A percentile compares a stretch with the other conserved stretches of the same genome.
Evolutionary conservation across 2,797 vertebrate genomes (phyloP).

Genomic region (Lepidocolaptes lacrymiger): DNA sequence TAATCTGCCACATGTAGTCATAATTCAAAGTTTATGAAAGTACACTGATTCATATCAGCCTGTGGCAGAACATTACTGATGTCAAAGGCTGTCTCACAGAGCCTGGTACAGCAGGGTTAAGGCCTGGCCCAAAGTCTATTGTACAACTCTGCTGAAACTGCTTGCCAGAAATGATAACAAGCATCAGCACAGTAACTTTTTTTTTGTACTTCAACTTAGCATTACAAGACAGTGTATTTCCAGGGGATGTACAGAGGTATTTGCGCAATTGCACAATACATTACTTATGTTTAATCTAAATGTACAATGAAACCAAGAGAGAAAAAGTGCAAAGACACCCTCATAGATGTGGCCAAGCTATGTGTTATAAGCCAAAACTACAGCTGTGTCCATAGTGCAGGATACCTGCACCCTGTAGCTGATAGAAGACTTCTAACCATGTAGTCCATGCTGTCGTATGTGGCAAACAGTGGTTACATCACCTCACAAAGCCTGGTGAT

Average conservation of each 20-base stretch:
- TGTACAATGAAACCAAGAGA: not conserved
- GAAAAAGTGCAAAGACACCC: not conserved
- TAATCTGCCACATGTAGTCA: fast-evolving
- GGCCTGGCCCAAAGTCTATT: not conserved
- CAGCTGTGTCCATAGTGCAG: not conserved
- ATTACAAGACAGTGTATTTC: not conserved
- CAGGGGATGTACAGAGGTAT: not conserved
- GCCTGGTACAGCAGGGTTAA: not conserved
- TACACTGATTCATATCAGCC: not conserved
- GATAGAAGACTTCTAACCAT: not conserved
- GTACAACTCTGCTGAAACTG: not conserved
- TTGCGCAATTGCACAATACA: not conserved
- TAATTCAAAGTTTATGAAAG: not conserved
- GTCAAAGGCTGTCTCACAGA: not conserved
- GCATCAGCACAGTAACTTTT: not conserved
- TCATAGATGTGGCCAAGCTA: fast-evolving
- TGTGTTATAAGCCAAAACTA: not conserved
- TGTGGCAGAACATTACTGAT: not conserved
- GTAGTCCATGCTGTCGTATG: fast-evolving
- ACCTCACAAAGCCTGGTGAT: not conserved
- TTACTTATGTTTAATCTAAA: not conserved
- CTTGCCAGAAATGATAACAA: not conserved
- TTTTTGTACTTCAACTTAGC: not conserved
- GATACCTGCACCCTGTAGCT: not conserved
- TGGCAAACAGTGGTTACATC: not conserved